phyloP scores from a whole-genome alignment of 2,888 invertebrate genomes.

The Rhodophaea formosa region DNA sequence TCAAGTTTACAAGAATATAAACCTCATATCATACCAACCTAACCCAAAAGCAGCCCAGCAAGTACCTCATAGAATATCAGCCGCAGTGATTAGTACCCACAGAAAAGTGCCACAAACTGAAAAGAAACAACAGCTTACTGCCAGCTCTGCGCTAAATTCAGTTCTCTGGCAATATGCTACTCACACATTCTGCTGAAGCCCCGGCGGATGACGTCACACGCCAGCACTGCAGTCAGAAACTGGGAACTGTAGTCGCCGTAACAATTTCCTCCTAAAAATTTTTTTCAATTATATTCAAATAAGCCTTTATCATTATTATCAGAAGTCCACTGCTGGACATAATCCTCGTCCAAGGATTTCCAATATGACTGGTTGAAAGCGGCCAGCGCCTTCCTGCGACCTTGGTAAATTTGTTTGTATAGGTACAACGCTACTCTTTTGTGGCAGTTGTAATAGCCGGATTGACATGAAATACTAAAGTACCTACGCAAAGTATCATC shows the following conservation, averaged over 20 bases:
- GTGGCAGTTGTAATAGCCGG: too few species aligned
- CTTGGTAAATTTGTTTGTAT: too few species aligned
- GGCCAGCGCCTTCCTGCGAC: too few species aligned
- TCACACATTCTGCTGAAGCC: conserved; percentile 67
- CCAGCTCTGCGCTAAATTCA: conserved; percentile 16
- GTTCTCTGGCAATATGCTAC: conserved; percentile 32
- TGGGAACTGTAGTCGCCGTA: conserved; percentile 70
- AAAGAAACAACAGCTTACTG: conserved; percentile 18
- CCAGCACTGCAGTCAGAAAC: conserved; percentile 63
- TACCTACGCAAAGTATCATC: too few species aligned
- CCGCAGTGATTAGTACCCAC: conserved; percentile 15
- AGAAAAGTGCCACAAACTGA: conserved; percentile 25
- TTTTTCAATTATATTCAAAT: too few species aligned
- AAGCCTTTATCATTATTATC: too few species aligned
- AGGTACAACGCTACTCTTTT: too few species aligned
- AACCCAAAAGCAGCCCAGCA: background rate
- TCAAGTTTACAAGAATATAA: background rate
- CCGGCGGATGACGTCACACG: conserved; percentile 63
- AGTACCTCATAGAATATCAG: background rate
- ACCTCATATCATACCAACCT: background rate
- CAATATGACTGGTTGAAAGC: too few species aligned
- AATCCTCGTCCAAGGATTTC: too few species aligned
- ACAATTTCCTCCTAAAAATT: conserved; percentile 68
- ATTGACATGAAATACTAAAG: too few species aligned
- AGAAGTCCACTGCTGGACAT: too few species aligned